Conservation (phyloP, 2,797 vertebrate species). For the Mycteria americana region DNA sequence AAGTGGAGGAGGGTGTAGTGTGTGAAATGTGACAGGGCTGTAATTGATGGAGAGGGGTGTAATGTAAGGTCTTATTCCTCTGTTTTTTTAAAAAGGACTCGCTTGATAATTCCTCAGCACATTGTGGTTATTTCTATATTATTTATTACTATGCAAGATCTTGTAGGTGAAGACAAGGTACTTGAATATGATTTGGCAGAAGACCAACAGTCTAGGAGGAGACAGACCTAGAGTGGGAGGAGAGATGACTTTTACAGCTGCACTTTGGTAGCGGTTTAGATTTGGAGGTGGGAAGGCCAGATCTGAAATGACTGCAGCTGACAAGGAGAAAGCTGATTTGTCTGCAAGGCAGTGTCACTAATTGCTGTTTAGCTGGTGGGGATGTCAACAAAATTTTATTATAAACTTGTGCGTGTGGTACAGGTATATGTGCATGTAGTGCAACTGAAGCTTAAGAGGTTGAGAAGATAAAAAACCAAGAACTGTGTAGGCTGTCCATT, state of each 20-base stretch:
- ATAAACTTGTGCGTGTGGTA: background rate
- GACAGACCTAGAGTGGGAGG: background rate
- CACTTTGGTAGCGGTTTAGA: background rate
- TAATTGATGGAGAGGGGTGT: background rate
- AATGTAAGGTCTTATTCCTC: background rate
- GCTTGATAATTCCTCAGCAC: background rate
- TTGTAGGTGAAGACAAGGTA: constrained; percentile 26
- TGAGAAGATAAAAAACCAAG: background rate
- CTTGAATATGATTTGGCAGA: background rate
- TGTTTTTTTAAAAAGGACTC: background rate
- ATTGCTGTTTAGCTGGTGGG: background rate
- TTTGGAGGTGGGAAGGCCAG: background rate
- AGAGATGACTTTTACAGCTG: constrained; percentile 31
- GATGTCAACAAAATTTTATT: background rate
- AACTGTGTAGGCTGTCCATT: background rate
- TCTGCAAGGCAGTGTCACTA: background rate
- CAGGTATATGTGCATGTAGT: background rate
- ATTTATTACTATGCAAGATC: background rate
- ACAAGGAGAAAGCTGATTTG: background rate
- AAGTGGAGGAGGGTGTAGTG: background rate
- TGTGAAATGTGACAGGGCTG: background rate
- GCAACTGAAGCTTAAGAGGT: background rate
- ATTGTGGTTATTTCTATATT: background rate
- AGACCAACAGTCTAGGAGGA: background rate
- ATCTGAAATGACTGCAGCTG: background rate